These are phyloP conservation scores for Papilio polytes DNA, from an alignment of 1,140 invertebrate genomes.

Conservation along the genomic window DNA sequence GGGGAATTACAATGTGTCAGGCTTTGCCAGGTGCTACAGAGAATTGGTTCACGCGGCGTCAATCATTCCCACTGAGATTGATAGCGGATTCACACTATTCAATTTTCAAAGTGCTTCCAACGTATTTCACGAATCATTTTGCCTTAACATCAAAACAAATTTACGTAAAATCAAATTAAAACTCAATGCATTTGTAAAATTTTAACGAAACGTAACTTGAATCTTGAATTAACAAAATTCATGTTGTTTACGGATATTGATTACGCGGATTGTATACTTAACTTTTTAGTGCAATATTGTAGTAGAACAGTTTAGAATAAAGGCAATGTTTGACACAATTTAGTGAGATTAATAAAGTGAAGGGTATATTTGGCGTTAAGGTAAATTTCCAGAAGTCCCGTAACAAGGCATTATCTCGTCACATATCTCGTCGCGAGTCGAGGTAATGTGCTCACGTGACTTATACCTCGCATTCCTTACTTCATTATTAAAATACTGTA, in stretches of 20 bases:
- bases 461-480: constrained; percentile 55
- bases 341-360: constrained; percentile 39
- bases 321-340: background rate
- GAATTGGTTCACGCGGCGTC: constrained; percentile 39
- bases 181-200: background rate
- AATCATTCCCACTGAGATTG: constrained; percentile 39
- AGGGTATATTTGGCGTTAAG: constrained; percentile 69
- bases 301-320: background rate
- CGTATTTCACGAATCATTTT: constrained; percentile 32
- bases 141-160: background rate
- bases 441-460: constrained; percentile 53
- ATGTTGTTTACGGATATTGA: background rate
- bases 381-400: constrained; percentile 77
- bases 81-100: constrained; percentile 42
- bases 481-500: constrained; percentile 35
- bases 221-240: background rate
- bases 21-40: constrained; percentile 39
- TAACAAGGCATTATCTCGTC: constrained; percentile 78
- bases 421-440: constrained; percentile 54
- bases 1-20: constrained; percentile 41
- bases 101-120: constrained; percentile 37
- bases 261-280: background rate
- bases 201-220: background rate
- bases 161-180: background rate
- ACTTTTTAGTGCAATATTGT: background rate